These are phyloP conservation scores for Chascanopsetta lugubris DNA, from an alignment of 2,113 vertebrate species.

Conservation along the genomic window DNA sequence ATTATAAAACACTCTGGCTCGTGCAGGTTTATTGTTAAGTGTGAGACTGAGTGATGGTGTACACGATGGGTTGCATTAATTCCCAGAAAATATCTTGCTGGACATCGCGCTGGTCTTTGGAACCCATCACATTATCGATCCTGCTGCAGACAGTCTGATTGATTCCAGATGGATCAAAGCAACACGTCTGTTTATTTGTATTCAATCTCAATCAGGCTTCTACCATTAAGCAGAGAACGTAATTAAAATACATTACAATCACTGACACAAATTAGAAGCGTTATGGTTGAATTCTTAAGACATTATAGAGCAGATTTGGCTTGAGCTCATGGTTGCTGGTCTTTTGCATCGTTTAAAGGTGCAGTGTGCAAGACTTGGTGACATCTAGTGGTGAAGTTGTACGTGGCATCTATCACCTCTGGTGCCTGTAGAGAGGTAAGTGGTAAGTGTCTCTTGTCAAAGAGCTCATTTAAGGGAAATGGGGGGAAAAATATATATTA, in stretches of 20 bases:
- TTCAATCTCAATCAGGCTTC: neutral
- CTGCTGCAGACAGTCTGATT: slow-evolving; percentile 1
- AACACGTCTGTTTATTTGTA: slow-evolving; percentile 3
- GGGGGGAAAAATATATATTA: too few relatives aligned
- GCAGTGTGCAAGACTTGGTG: too few relatives aligned
- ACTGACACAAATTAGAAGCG: neutral
- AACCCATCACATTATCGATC: slow-evolving; percentile 33
- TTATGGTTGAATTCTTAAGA: neutral
- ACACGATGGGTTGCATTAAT: neutral
- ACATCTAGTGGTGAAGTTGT: too few relatives aligned
- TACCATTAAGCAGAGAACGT: neutral
- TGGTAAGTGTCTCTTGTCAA: too few relatives aligned
- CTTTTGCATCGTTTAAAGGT: too few relatives aligned
- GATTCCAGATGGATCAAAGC: slow-evolving; percentile 17
- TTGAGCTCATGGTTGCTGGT: neutral
- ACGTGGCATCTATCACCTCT: too few relatives aligned
- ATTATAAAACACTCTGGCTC: neutral
- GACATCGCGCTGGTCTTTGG: slow-evolving; percentile 28
- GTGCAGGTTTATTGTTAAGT: neutral
- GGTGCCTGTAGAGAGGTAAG: too few relatives aligned
- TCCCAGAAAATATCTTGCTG: slow-evolving; percentile 46
- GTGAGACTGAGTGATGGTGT: slow-evolving; percentile 1
- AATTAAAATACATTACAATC: neutral
- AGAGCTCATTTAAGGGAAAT: too few relatives aligned
- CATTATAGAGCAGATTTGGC: neutral